Evolutionary conservation across 2,888 invertebrate genomes (phyloP), one percentile per base, ranked within the genome.

Genomic region (Aporophyla nigra): DNA sequence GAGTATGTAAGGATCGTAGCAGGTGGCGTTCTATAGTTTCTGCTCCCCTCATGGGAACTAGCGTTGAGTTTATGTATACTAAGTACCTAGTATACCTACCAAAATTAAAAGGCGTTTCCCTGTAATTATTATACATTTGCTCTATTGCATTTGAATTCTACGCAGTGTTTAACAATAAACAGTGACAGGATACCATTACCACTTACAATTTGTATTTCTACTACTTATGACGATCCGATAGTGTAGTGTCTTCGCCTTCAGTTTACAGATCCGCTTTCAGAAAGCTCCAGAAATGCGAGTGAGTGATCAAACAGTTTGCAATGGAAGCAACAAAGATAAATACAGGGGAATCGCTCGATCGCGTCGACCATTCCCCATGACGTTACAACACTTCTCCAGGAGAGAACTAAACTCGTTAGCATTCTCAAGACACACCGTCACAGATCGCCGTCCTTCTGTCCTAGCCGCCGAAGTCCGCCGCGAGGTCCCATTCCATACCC

Each of bases 231-330:
- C 53, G 59, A 74, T 76, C 7, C 19, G 40, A 16, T 16, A 33
- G 46, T 14, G 51, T 51, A 49, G 1, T 16, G 54, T 54, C 9
- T 73, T 49, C 5, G 21, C 51, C 58, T 56, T 9, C 51, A 77
- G 46, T 67, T 24, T 16, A 40, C 7, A 59, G 59, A 46, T 53
- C 21, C 24, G 21, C 9, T 76, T 77, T 16, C 21, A 59, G 16
- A 43, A 54, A 76, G 46, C 24, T 9, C 21, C n/a, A 40, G 49
- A 1, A 78, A 54, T 68, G 49, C 27, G 53, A 46, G n/a, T n/a
- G 19, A 78, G 27, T 61, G 21, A 51, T 33, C 58, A 58, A 65
- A 76, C n/a, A 58, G 58, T 76, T 65, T 51, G 27, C 51, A 33
- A n/a, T 24, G 21, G 7, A 69, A 51, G 51, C 27, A 51, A 53